These are phyloP conservation scores for Protaetia brevitarsis DNA, from an alignment of 1,140 invertebrate species.

Conservation along the genomic window DNA sequence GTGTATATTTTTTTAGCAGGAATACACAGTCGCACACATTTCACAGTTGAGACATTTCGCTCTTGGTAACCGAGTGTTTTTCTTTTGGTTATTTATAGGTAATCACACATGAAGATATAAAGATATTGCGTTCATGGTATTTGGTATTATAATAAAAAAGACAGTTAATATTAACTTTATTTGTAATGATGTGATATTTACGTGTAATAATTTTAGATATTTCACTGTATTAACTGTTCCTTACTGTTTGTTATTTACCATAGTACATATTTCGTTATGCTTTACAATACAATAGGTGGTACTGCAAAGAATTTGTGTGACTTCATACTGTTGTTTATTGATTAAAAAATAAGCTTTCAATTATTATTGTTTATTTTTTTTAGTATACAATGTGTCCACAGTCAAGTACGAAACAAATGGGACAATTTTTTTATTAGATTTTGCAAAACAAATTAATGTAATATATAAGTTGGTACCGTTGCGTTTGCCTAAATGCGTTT, in stretches of 20 bases:
- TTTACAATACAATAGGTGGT: slow-evolving; percentile 18
- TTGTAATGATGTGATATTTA: not conserved
- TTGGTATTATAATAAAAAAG: not conserved
- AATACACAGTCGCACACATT: slow-evolving; percentile 1
- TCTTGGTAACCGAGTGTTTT: not conserved
- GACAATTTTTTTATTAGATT: no score
- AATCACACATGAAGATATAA: slow-evolving; percentile 5
- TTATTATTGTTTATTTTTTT: slow-evolving; percentile 9
- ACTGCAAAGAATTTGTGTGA: slow-evolving; percentile 18
- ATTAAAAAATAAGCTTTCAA: slow-evolving; percentile 23
- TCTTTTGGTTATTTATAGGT: slow-evolving; percentile 2
- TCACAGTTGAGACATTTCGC: not conserved
- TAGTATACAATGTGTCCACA: not conserved
- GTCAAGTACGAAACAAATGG: not conserved
- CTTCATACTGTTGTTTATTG: slow-evolving; percentile 15
- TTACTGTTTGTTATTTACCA: slow-evolving; percentile 20
- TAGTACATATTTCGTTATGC: slow-evolving; percentile 16
- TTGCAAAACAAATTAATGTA: no score
- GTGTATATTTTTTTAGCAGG: not conserved
- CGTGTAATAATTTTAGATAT: not conserved
- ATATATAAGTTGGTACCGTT: no score
- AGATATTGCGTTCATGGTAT: slow-evolving; percentile 13
- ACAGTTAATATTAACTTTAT: not conserved
- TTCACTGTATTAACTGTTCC: not conserved
- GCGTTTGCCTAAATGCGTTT: no score